A percentile compares a stretch with the other conserved stretches of the same genome.
Conservation (phyloP, 2,113 vertebrate species). For the Laterallus jamaicensis region DNA sequence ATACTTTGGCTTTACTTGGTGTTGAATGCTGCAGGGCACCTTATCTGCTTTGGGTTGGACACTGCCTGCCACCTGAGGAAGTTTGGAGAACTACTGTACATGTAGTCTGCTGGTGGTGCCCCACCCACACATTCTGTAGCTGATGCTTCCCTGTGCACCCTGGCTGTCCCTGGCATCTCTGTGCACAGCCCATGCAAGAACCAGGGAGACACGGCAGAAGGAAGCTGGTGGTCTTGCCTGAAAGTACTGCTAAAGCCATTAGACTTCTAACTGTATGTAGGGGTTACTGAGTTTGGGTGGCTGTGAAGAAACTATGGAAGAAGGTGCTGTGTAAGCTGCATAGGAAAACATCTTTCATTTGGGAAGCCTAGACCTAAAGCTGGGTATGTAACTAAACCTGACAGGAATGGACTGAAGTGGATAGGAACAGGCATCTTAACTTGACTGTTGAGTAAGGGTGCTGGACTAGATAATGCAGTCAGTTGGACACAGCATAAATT, state of each 20-base stretch:
- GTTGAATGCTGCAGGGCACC: neutral
- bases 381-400: neutral
- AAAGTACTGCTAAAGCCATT: neutral
- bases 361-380: neutral
- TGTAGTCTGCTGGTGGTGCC: neutral
- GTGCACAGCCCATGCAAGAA: neutral
- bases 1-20: neutral
- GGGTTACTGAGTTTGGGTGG: neutral
- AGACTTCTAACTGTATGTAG: neutral
- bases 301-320: neutral
- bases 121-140: neutral
- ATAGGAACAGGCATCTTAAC: neutral
- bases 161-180: neutral
- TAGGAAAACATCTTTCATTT: rapidly evolving
- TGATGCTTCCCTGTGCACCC: neutral
- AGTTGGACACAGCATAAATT: neutral
- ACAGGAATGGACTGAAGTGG: rapidly evolving
- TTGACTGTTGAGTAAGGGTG: neutral
- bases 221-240: neutral
- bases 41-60: neutral
- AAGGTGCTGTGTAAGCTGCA: rapidly evolving
- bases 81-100: neutral
- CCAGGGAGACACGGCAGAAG: neutral
- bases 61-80: neutral
- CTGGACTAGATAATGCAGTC: rapidly evolving